phyloP scores from a whole-genome alignment of 2,888 invertebrate species.

The Drosophila yooni region DNA sequence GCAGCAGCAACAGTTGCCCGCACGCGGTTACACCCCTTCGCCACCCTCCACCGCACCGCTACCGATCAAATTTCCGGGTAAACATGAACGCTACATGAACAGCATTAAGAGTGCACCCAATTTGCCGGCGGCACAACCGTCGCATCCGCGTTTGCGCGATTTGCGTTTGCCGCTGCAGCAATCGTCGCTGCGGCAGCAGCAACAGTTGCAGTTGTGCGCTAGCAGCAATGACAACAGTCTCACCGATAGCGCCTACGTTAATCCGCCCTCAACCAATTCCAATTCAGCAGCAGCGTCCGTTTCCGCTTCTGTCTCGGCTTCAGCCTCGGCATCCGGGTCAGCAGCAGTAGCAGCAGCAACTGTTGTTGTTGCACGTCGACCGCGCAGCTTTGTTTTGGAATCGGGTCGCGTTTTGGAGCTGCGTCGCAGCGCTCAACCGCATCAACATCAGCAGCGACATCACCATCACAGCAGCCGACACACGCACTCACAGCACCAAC shows the following conservation, averaged over 20 bases:
- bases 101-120: slow-evolving; percentile 93
- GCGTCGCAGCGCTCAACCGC: slow-evolving; percentile 87
- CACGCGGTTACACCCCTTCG: slow-evolving; percentile 91
- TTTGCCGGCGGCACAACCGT: slow-evolving; percentile 88
- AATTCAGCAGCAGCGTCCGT: slow-evolving; percentile 59
- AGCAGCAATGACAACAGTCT: slow-evolving; percentile 83
- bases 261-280: slow-evolving; percentile 80
- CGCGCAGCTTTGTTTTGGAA: slow-evolving; percentile 87
- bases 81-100: slow-evolving; percentile 89
- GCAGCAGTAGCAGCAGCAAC: slow-evolving; percentile 29
- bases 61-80: slow-evolving; percentile 91
- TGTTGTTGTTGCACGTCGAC: slow-evolving; percentile 87
- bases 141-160: slow-evolving; percentile 90
- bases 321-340: slow-evolving; percentile 42
- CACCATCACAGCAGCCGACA: slow-evolving; percentile 65
- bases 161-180: slow-evolving; percentile 90
- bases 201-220: slow-evolving; percentile 73
- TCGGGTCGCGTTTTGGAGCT: slow-evolving; percentile 90
- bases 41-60: slow-evolving; percentile 94
- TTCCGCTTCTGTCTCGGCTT: slow-evolving; percentile 48
- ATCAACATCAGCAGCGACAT: slow-evolving; percentile 49
- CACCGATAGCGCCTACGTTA: slow-evolving; percentile 83
- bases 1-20: slow-evolving; percentile 86
- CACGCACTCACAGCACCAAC: slow-evolving; percentile 78
- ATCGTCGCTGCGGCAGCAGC: slow-evolving; percentile 86